These are phyloP conservation scores for Pyrgilauda ruficollis DNA, from an alignment of 2,113 vertebrate species.

Conservation along the genomic window DNA sequence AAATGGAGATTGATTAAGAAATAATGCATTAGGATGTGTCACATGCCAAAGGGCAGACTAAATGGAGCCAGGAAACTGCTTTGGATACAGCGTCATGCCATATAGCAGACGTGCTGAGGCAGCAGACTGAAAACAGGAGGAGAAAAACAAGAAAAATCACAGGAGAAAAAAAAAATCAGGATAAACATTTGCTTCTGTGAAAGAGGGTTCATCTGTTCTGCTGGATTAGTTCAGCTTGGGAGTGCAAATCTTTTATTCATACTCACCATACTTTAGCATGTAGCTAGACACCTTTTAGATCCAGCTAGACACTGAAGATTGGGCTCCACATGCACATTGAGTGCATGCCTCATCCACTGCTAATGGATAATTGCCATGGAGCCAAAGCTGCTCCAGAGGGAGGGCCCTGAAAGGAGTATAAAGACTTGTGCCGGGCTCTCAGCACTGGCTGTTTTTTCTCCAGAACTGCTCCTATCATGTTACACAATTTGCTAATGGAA, in stretches of 20 bases:
- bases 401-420: neutral
- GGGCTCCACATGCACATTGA: accelerated
- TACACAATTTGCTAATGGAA: neutral
- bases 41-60: neutral
- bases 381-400: neutral
- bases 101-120: neutral
- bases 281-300: neutral
- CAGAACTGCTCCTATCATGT: neutral
- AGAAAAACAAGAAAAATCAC: neutral
- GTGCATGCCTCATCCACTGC: neutral
- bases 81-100: neutral
- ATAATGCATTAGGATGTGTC: neutral
- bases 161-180: neutral
- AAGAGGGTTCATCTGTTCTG: neutral
- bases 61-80: neutral
- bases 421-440: neutral
- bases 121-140: neutral
- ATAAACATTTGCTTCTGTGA: neutral
- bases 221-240: neutral
- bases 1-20: neutral
- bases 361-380: neutral
- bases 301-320: neutral
- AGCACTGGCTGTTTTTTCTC: neutral
- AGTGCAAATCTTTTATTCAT: neutral
- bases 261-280: neutral